Base-by-base conservation (phyloP, 2,888 invertebrate genomes). In the Sicus ferrugineus region DNA sequence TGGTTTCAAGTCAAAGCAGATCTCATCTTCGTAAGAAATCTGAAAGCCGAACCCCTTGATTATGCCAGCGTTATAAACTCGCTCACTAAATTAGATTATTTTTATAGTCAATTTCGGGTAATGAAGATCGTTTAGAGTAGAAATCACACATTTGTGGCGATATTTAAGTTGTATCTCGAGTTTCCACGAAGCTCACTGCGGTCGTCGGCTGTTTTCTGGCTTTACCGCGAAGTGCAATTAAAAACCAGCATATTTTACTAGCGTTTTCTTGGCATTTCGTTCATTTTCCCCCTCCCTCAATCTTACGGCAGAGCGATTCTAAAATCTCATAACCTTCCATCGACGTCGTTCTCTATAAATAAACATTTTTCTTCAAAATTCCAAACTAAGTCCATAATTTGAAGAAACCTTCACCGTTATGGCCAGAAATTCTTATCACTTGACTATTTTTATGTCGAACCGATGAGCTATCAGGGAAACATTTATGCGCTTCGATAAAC, bases 71-170 rank as follows among this genome's bases (percentile, higher is more conserved):
- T 38, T 38, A 11, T 38, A 38, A 38, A 38, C 11, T 38, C 50
- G 23, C 14, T 63, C n/a, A n/a, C n/a, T n/a, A 31, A 59, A 58
- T 67, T 58, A 59, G 54, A 23, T 65, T 65, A 16, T 48, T 21
- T 67, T 67, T 59, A 59, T 67, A 46, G 30, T 30, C 31, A 48
- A 48, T 59, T 67, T 58, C 23, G 6, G 30, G 58, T 58, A 67
- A 67, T 67, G 59, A 67, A 21, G 48, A 48, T 9, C 23, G 67
- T 71, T 74, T 73, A 71, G 70, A 70, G 19, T 71, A 61, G 70
- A 72, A 70, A 73, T 73, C 72, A 71, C 72, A 70, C 72, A 73
- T 72, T 74, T 71, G 66, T 54, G 11, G 64, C 68, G 62, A 72
- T 23, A 23, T 54, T 26, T 23, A 9, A n/a, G 16, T 3, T 1